Percentiles rank a stretch among this genome's conserved stretches.
Evolutionary conservation across 1,140 invertebrate species (phyloP).

Genomic region (Arctopsyche grandis): DNA sequence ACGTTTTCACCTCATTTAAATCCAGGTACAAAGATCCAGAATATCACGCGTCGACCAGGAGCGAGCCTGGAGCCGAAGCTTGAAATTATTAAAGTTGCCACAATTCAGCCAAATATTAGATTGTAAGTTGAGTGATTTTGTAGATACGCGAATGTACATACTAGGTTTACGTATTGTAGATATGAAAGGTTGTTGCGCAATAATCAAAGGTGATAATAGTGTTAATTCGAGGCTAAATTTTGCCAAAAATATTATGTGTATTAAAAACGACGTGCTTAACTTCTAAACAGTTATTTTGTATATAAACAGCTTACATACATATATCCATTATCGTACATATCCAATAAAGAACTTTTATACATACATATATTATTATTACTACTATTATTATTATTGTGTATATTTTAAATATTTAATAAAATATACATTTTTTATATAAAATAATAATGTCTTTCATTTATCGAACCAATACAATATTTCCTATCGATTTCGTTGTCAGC

Average conservation of each 20-base stretch:
- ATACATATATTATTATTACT: not conserved
- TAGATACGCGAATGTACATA: slow-evolving; percentile 11
- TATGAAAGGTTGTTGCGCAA: slow-evolving; percentile 36
- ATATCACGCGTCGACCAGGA: slow-evolving; percentile 61
- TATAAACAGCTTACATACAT: slow-evolving; percentile 19
- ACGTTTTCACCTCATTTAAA: slow-evolving; percentile 45
- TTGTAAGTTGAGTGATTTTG: not conserved
- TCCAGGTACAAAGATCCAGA: slow-evolving; percentile 56
- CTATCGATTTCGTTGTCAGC: too few relatives aligned
- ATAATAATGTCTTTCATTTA: slow-evolving; percentile 3
- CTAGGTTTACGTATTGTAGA: slow-evolving; percentile 3
- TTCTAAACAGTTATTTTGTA: slow-evolving; percentile 16
- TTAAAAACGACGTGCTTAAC: slow-evolving; percentile 7
- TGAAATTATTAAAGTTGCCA: slow-evolving; percentile 31
- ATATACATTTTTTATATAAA: slow-evolving; percentile 26
- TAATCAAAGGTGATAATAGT: slow-evolving; percentile 40
- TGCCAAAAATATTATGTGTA: slow-evolving; percentile 12
- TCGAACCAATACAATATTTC: not conserved
- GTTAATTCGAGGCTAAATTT: not conserved
- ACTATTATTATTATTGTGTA: slow-evolving; percentile 24
- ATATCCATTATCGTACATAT: slow-evolving; percentile 29
- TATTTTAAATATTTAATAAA: slow-evolving; percentile 28
- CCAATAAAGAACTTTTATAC: slow-evolving; percentile 20
- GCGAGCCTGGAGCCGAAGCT: slow-evolving; percentile 58
- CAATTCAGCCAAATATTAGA: slow-evolving; percentile 19